Evolutionary conservation across 1,140 invertebrate genomes (phyloP).

Genomic region (Goniozus legneri): DNA sequence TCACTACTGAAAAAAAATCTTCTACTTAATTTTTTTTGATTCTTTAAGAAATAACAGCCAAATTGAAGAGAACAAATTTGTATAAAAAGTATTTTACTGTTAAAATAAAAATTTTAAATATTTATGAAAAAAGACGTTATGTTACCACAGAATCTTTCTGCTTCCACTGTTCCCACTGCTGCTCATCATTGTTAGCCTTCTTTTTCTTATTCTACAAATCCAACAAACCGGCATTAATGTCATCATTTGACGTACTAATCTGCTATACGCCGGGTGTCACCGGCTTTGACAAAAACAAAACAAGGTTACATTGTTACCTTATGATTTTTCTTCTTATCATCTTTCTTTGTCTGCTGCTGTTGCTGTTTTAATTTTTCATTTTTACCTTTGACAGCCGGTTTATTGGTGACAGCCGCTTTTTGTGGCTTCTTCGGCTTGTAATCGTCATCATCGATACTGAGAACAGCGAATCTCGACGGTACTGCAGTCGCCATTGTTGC

Average conservation of each 20-base stretch:
- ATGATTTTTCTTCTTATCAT: slow-evolving; percentile 43
- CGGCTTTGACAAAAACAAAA: slow-evolving; percentile 25
- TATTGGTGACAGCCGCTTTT: slow-evolving; percentile 32
- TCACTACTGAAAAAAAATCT: slow-evolving; percentile 30
- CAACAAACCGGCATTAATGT: too few species aligned
- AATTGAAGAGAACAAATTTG: not conserved
- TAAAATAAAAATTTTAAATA: not conserved
- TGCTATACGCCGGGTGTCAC: too few species aligned
- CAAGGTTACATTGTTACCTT: slow-evolving; percentile 33
- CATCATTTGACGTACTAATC: too few species aligned
- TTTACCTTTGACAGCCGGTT: slow-evolving; percentile 33
- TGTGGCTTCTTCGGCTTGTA: slow-evolving; percentile 41
- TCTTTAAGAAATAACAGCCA: not conserved
- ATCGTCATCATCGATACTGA: slow-evolving; percentile 56
- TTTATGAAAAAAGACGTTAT: not conserved
- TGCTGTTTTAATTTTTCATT: slow-evolving; percentile 36
- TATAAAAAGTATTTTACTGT: not conserved
- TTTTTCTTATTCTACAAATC: slow-evolving; percentile 38
- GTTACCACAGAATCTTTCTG: slow-evolving; percentile 50
- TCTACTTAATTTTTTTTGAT: slow-evolving; percentile 11
- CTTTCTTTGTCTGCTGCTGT: slow-evolving; percentile 40
- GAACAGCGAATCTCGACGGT: slow-evolving; percentile 55
- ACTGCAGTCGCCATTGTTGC: slow-evolving; percentile 52
- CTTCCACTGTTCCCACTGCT: slow-evolving; percentile 57
- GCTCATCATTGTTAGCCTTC: slow-evolving; percentile 34